Evolutionary conservation across 2,888 invertebrate species (phyloP).

Genomic region (Aspidiotus rigidus): DNA sequence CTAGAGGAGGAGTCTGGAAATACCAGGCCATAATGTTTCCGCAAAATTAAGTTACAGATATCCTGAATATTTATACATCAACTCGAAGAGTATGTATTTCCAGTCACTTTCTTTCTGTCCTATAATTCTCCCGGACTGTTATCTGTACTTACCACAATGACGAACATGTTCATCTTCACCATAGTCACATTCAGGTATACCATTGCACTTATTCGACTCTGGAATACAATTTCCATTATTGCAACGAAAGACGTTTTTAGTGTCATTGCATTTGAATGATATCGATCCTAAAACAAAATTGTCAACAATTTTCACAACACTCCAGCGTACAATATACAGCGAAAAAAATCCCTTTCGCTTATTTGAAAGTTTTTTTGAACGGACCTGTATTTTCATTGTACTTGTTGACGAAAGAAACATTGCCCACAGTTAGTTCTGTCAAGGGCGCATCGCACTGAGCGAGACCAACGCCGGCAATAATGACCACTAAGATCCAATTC

Average conservation of each 20-base stretch:
- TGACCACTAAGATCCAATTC: too few relatives aligned
- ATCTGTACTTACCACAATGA: slow-evolving; percentile 44
- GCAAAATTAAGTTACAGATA: neutral
- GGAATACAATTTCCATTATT: slow-evolving; percentile 53
- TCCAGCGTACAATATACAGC: neutral
- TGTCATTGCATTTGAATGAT: slow-evolving; percentile 7
- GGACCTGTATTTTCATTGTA: too few relatives aligned
- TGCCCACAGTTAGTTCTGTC: too few relatives aligned
- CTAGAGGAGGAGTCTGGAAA: neutral
- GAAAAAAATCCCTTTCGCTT: neutral
- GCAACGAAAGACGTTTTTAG: slow-evolving; percentile 44
- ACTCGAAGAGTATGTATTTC: neutral
- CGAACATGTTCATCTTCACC: slow-evolving; percentile 54
- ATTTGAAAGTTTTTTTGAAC: too few relatives aligned
- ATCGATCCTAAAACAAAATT: neutral
- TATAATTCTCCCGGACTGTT: neutral
- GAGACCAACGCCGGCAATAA: too few relatives aligned
- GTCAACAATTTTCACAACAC: neutral
- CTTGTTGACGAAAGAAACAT: too few relatives aligned
- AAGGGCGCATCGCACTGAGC: too few relatives aligned
- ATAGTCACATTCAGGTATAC: slow-evolving; percentile 48
- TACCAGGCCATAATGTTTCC: too few relatives aligned
- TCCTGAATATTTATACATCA: neutral
- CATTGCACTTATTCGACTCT: slow-evolving; percentile 52
- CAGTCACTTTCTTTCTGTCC: neutral